Evolutionary conservation across 2,113 vertebrate species (phyloP).

Genomic region (Ictidomys tridecemlineatus): DNA sequence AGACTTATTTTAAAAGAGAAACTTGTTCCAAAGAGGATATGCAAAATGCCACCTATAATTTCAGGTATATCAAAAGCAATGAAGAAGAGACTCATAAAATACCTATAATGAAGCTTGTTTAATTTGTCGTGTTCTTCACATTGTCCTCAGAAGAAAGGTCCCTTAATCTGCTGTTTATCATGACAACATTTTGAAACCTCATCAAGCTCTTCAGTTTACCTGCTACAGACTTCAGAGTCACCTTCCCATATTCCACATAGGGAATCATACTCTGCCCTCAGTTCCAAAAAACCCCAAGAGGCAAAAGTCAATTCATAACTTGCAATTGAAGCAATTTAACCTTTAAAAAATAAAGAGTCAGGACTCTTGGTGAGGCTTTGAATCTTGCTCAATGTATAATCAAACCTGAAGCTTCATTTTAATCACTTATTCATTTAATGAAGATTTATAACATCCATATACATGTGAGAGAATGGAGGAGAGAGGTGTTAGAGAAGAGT

Average conservation of each 20-base stretch:
- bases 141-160: neutral
- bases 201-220: neutral
- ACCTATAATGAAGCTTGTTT: neutral
- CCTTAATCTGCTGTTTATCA: neutral
- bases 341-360: neutral
- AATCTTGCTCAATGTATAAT: slow-evolving; percentile 28
- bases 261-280: neutral
- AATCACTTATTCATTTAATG: neutral
- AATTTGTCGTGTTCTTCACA: neutral
- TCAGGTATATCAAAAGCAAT: neutral
- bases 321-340: neutral
- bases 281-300: slow-evolving; percentile 40
- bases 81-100: neutral
- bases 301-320: slow-evolving; percentile 24
- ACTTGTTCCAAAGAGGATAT: slow-evolving; percentile 1
- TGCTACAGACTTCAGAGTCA: neutral
- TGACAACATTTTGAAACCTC: neutral
- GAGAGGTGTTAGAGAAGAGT: neutral
- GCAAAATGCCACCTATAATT: neutral
- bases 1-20: neutral
- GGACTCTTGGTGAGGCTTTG: neutral
- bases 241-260: neutral
- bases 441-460: neutral
- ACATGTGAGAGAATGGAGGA: neutral
- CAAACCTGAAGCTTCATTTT: neutral